Conservation (phyloP, 2,113 vertebrate species). For the Urocolius indicus region DNA sequence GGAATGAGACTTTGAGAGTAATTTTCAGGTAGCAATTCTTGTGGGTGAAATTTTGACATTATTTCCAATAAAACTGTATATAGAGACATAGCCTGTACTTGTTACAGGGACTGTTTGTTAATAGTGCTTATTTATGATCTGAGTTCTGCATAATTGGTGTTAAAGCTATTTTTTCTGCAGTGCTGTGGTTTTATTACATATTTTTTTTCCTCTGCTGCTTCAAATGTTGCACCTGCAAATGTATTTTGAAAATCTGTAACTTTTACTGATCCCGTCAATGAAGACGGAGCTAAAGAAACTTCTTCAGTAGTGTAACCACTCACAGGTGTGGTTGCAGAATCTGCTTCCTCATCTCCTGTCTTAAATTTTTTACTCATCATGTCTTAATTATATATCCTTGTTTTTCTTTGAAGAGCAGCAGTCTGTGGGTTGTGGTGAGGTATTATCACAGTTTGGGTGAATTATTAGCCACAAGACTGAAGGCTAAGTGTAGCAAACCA, state of each 20-base stretch:
- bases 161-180: background rate
- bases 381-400: conserved; percentile 23
- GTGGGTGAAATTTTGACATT: background rate
- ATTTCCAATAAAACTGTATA: background rate
- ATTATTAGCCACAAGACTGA: conserved; percentile 39
- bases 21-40: background rate
- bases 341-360: conserved; percentile 22
- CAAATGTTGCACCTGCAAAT: background rate
- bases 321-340: conserved; percentile 43
- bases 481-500: conserved; percentile 2
- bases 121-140: background rate
- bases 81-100: background rate
- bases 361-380: conserved; percentile 36
- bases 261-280: background rate
- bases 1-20: background rate
- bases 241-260: background rate
- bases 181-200: background rate
- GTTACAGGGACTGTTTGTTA: background rate
- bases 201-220: background rate
- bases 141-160: background rate
- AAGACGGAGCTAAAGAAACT: background rate
- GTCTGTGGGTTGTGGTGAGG: conserved; percentile 52
- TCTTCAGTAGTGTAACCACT: background rate
- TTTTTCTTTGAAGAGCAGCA: conserved; percentile 44
- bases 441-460: conserved; percentile 19